These are phyloP conservation scores for Hypomecis punctinalis DNA, from an alignment of 2,888 invertebrate genomes.

Conservation along the genomic window DNA sequence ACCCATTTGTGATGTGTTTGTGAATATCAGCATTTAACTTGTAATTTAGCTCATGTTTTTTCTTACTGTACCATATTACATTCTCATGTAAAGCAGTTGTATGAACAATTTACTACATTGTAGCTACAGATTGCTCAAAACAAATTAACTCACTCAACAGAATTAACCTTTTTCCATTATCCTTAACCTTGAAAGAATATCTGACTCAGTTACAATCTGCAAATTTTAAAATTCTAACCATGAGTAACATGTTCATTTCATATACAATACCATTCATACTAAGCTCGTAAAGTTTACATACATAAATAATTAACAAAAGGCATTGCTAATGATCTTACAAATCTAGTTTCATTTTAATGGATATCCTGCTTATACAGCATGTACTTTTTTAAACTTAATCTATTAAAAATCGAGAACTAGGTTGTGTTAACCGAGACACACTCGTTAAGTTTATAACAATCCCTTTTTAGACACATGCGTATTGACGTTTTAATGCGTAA, in stretches of 20 bases:
- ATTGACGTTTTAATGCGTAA: too few species aligned
- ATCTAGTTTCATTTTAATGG: slow-evolving; percentile 20
- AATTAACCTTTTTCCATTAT: too few species aligned
- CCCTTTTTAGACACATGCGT: too few species aligned
- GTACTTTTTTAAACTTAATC: slow-evolving; percentile 5
- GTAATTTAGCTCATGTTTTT: slow-evolving; percentile 6
- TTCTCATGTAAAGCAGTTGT: not conserved
- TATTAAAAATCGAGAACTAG: not conserved
- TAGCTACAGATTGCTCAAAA: too few species aligned
- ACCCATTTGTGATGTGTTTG: slow-evolving; percentile 8
- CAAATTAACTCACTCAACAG: too few species aligned
- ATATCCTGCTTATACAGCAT: slow-evolving; percentile 20
- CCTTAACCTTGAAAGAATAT: too few species aligned
- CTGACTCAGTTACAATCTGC: not conserved
- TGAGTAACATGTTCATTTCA: not conserved
- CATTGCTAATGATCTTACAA: slow-evolving; percentile 21
- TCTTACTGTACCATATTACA: not conserved
- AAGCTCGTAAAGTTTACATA: slow-evolving; percentile 20
- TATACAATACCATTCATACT: slow-evolving; percentile 7
- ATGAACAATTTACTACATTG: too few species aligned
- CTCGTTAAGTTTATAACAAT: too few species aligned
- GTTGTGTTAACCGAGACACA: too few species aligned
- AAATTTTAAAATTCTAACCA: not conserved
- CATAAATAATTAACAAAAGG: slow-evolving; percentile 28
- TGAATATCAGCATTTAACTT: slow-evolving; percentile 6